Conservation (phyloP, 2,888 invertebrate species). For the Monoplex corrugatus region DNA sequence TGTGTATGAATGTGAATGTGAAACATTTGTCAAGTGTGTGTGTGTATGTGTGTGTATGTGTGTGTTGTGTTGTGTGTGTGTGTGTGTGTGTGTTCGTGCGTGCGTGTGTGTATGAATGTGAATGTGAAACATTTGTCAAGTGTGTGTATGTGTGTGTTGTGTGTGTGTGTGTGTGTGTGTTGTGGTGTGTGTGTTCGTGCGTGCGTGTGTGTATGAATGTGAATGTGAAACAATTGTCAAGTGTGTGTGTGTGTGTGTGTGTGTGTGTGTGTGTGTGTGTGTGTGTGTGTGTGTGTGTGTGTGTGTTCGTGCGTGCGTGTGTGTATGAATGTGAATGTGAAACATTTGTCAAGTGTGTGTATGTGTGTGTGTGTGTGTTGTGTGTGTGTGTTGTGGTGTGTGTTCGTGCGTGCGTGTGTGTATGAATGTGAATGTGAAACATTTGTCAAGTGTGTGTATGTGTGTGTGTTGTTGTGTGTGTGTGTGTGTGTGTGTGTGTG, state of each 20-base stretch:
- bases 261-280: conserved; percentile 11
- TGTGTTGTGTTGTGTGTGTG: background rate
- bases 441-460: background rate
- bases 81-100: background rate
- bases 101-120: background rate
- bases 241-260: background rate
- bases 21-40: no score
- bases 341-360: background rate
- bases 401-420: no score
- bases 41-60: background rate
- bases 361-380: background rate
- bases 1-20: no score
- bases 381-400: background rate
- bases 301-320: no score
- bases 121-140: background rate
- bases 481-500: conserved; percentile 5
- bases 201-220: background rate
- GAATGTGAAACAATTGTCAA: background rate
- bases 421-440: background rate
- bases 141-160: conserved; percentile 13
- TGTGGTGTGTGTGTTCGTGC: background rate
- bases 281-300: no score
- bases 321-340: no score
- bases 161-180: background rate
- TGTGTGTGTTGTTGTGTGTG: conserved; percentile 4